Conservation (phyloP, 2,888 invertebrate species). For the Malthinus seriepunctatus region DNA sequence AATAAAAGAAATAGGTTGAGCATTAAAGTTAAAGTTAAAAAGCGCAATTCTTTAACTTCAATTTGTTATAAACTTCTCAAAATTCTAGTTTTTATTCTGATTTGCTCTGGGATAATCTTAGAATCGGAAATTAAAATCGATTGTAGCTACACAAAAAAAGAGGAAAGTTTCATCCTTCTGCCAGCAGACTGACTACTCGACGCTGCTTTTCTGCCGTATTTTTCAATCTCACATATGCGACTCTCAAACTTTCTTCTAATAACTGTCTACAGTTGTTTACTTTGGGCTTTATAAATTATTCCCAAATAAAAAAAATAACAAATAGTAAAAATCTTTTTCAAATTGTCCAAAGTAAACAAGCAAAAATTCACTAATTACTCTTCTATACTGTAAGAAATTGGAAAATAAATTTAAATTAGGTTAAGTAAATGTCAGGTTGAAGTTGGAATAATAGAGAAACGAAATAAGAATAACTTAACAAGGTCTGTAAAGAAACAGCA, state of each 20-base stretch:
- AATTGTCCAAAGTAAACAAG: background rate
- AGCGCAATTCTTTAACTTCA: slow-evolving; percentile 8
- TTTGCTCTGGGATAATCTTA: slow-evolving; percentile 38
- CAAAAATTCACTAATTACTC: background rate
- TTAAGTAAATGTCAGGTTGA: slow-evolving; percentile 47
- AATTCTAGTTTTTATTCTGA: slow-evolving; percentile 30
- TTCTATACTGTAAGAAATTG: background rate
- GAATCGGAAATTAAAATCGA: slow-evolving; percentile 45
- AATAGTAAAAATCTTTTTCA: background rate
- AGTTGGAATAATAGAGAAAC: slow-evolving; percentile 47
- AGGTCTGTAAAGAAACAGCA: slow-evolving; percentile 46
- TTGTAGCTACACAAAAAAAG: slow-evolving; percentile 35
- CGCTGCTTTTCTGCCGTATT: slow-evolving; percentile 20
- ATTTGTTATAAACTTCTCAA: slow-evolving; percentile 30
- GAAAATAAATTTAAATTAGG: slow-evolving; percentile 43
- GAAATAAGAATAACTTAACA: slow-evolving; percentile 48
- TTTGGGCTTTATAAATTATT: slow-evolving; percentile 11
- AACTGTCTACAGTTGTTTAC: slow-evolving; percentile 42
- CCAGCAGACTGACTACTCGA: slow-evolving; percentile 31
- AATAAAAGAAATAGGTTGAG: too few relatives aligned
- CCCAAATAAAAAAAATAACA: background rate
- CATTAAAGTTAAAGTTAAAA: too few relatives aligned
- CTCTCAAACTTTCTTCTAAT: slow-evolving; percentile 42
- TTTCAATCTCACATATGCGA: slow-evolving; percentile 42
- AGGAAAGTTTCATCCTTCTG: slow-evolving; percentile 32